Evolutionary conservation across 2,888 invertebrate species (phyloP).

Genomic region (Drosophila diplacantha): DNA sequence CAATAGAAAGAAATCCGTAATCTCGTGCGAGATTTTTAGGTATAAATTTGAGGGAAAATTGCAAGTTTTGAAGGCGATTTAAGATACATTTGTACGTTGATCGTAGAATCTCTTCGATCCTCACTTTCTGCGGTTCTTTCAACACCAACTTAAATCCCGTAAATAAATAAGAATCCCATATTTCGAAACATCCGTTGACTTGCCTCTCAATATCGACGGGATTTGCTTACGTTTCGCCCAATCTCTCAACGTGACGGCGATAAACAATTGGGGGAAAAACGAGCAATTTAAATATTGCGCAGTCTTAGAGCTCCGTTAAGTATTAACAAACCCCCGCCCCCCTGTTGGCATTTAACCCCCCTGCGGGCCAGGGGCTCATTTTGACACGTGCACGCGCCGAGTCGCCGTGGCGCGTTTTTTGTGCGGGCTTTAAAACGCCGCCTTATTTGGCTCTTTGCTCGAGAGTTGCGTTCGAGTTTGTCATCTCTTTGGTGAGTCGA

Average conservation of each 20-base stretch:
- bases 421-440: conserved; percentile 54
- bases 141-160: conserved; percentile 1
- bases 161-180: not conserved
- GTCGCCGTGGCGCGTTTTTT: conserved; percentile 42
- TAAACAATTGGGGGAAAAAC: conserved; percentile 11
- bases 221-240: not conserved
- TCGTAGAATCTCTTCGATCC: not conserved
- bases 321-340: not conserved
- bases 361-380: conserved; percentile 4
- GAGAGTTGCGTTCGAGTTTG: conserved; percentile 13
- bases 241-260: conserved; percentile 6
- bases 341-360: not conserved
- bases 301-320: conserved; percentile 14
- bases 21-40: too few relatives aligned
- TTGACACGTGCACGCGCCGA: conserved; percentile 53
- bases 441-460: conserved; percentile 54
- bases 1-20: too few relatives aligned
- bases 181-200: conserved; percentile 3
- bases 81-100: too few relatives aligned
- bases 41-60: too few relatives aligned
- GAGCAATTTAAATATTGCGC: conserved; percentile 25
- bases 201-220: not conserved
- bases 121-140: not conserved
- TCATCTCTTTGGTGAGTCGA: conserved; percentile 24
- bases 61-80: too few relatives aligned